Evolutionary conservation across 2,113 vertebrate genomes (phyloP).

Genomic region (Ochotona curzoniae): DNA sequence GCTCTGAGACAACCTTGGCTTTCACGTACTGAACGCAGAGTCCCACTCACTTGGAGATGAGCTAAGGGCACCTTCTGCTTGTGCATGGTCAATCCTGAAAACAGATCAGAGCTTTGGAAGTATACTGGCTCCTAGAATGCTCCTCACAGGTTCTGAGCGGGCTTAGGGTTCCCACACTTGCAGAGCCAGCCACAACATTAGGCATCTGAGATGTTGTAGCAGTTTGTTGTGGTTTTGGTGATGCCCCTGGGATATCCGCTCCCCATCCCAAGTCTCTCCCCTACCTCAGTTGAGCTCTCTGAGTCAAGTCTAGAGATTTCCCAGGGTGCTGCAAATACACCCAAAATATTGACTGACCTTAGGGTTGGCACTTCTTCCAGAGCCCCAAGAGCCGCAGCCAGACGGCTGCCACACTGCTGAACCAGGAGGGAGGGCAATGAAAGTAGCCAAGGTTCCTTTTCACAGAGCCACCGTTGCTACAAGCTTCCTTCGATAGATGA

Average conservation of each 20-base stretch:
- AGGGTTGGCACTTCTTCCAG: background rate
- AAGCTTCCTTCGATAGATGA: background rate
- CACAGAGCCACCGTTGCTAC: accelerated
- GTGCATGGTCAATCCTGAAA: background rate
- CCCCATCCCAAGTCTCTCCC: no score
- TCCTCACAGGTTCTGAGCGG: background rate
- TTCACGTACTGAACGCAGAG: background rate
- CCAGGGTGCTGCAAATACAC: background rate
- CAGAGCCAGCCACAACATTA: background rate
- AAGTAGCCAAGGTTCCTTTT: accelerated
- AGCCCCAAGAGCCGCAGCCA: background rate
- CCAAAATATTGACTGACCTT: background rate
- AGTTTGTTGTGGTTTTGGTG: background rate
- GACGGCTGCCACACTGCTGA: accelerated
- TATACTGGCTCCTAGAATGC: background rate
- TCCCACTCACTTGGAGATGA: accelerated
- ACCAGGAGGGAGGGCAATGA: background rate
- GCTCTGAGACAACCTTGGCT: background rate
- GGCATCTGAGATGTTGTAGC: background rate
- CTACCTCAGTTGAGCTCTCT: background rate
- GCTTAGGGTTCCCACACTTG: background rate
- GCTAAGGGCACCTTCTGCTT: no score
- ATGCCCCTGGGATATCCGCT: background rate
- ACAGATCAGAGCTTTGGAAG: background rate
- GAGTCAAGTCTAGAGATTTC: background rate